These are phyloP conservation scores for Indicator maculatus DNA, from an alignment of 2,113 vertebrate genomes.

Conservation along the genomic window DNA sequence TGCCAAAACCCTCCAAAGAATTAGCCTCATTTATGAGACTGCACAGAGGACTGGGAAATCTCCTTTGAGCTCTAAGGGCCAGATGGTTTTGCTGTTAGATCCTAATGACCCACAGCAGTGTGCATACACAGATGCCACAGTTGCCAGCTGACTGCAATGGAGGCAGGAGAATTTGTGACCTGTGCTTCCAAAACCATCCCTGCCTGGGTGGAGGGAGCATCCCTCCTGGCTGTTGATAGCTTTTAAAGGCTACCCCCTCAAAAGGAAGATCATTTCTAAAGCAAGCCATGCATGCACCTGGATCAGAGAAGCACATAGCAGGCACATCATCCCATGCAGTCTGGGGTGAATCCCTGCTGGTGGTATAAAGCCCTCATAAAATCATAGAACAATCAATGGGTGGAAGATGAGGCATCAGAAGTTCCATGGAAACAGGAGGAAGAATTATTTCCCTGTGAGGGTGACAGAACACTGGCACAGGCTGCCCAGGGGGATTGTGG, in stretches of 20 bases:
- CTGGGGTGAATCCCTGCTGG: background rate
- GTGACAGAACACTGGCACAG: no score
- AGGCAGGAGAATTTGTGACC: constrained; percentile 29
- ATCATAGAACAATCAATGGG: no score
- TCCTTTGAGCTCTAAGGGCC: constrained; percentile 67
- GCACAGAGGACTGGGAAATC: constrained; percentile 64
- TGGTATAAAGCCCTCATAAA: background rate
- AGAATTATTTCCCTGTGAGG: no score
- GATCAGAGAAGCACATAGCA: background rate
- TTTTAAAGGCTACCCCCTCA: background rate
- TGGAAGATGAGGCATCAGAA: no score
- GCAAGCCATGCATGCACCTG: background rate
- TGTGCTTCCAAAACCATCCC: constrained; percentile 9
- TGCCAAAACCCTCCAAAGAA: constrained; percentile 63
- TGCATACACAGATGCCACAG: background rate
- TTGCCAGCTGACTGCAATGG: constrained; percentile 47
- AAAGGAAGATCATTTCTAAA: background rate
- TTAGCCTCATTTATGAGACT: constrained; percentile 68
- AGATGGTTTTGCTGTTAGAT: constrained; percentile 72
- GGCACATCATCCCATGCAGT: accelerated
- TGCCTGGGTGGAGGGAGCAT: background rate
- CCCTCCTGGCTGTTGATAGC: background rate
- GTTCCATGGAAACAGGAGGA: no score
- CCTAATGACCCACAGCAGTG: constrained; percentile 59
- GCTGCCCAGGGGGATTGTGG: no score